phyloP scores from a whole-genome alignment of 2,888 invertebrate genomes.

The Plusia festucae region DNA sequence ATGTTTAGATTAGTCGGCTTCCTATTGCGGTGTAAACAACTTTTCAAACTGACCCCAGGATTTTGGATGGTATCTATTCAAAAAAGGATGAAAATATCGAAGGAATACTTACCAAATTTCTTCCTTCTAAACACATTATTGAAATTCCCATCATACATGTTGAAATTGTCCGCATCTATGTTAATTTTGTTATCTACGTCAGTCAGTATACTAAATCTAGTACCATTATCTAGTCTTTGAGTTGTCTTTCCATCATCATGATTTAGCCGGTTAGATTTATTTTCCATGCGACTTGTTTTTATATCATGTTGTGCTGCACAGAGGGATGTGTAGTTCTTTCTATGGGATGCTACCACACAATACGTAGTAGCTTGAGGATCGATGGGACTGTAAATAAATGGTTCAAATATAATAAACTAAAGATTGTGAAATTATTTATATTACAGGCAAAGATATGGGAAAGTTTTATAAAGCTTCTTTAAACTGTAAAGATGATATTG shows the following conservation, averaged over 20 bases:
- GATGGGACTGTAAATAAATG: slow-evolving; percentile 77
- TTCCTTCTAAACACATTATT: slow-evolving; percentile 76
- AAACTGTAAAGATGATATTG: no score
- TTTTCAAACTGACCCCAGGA: no score
- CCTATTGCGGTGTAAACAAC: no score
- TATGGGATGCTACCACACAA: slow-evolving; percentile 82
- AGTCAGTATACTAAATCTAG: slow-evolving; percentile 50
- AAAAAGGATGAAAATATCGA: background rate
- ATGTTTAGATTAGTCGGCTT: no score
- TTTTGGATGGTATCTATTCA: no score
- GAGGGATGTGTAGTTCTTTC: slow-evolving; percentile 82
- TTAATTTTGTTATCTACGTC: slow-evolving; percentile 77
- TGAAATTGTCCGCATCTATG: slow-evolving; percentile 68
- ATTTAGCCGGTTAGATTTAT: slow-evolving; percentile 63
- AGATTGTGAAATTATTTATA: no score
- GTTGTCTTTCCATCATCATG: slow-evolving; percentile 51
- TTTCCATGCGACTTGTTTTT: slow-evolving; percentile 68
- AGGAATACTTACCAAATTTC: slow-evolving; percentile 79
- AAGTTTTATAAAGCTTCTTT: no score
- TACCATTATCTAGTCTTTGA: slow-evolving; percentile 53
- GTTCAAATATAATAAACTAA: background rate
- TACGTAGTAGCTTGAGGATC: slow-evolving; percentile 84
- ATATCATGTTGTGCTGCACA: slow-evolving; percentile 82
- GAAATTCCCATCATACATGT: slow-evolving; percentile 74
- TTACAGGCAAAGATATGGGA: no score